Base-by-base conservation (phyloP, 1,140 invertebrate genomes). In the Bombus haemorrhoidalis region DNA sequence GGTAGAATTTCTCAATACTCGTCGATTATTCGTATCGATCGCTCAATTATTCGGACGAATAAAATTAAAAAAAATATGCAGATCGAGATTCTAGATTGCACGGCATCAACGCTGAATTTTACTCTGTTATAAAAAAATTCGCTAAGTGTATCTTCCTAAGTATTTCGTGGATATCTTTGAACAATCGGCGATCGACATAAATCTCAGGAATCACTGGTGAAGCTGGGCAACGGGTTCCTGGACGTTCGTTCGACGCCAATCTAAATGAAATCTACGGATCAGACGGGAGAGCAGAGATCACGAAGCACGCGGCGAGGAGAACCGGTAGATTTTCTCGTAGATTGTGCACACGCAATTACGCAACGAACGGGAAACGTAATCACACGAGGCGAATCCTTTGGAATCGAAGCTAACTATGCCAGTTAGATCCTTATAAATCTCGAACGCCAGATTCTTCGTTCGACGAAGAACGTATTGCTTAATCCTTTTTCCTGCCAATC, bases 341-440 rank as follows among this genome's bases (percentile, higher is more conserved):
- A 93, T 93, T 91, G 73, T 37, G 72, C 85, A 74, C 89, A 92
- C 87, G 92, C 91, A 92, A 93, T 92, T 92, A 93, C 90, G 91
- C 91, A 93, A 93, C 85, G 32, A 83, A 86, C 69, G 68, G 73
- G 66, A 88, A 73, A 72, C 62, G 81, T 82, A 78, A 89, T 87
- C 72, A 41, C 81, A n/a, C 82, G 37, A 5, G 74, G 34, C 13
- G 82, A 83, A 69, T 77, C 66, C 73, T 32, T 37, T 34, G 72
- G 32, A 28, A 64, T 82, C 81, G 81, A 57, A 76, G 68, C 37
- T 39, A 53, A 77, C 81, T 78, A 59, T 78, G 59, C 53, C 39
- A 25, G 75, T 66, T 78, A 78, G 5, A 59, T 28, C 75, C 39
- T 78, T 64, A 64, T 78, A 78, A 62, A 78, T 78, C 75, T 78